Evolutionary conservation across 2,797 vertebrate genomes (phyloP), one percentile per base, ranked within the genome.

Genomic region (Acanthornis magna): DNA sequence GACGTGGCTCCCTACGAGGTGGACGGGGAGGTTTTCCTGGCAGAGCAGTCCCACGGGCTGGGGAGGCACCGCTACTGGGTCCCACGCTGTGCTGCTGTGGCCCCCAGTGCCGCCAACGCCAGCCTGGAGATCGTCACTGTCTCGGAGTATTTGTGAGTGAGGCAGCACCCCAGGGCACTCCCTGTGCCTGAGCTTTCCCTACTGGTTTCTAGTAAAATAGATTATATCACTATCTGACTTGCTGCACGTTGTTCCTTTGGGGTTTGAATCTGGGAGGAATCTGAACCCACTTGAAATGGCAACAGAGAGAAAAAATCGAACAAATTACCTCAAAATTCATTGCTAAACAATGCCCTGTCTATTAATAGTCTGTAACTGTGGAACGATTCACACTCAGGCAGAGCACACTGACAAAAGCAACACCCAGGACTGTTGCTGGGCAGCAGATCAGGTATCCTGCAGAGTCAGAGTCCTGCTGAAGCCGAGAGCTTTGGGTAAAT

Each of bases 1-100:
- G 99, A 99, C 1, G 98, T 99, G 77, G 97, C 96, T 11, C 96
- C 98, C 0, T 99, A 98, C 45, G 87, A 95, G 93, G 98, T 98
- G 80, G 98, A 99, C 0, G 98, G 98, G 29, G 86, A 7, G 0
- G 19, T 97, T 36, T 96, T 97, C 76, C 98, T 99, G 16, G 98
- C 99, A 5, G 98, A 99, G 96, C 95, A 97, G 55, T 98, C 96
- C 92, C 98, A 99, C 8, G 97, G 98, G 55, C 96, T 99, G 74
- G 97, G 93, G 88, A 98, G 68, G 80, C 97, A 97, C 93, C 98
- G 98, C 86, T 98, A 98, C 89, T 98, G 97, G 97, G 96, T 92
- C n/a, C 98, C 98, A 9, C 92, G 90, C 67, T 96, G 81, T 0
- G 95, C 96, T 8, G 50, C 68, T 9, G 45, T 36, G 53, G 75